Percentiles rank a stretch among this genome's conserved stretches.
Evolutionary conservation across 1,140 invertebrate genomes (phyloP).

Genomic region (Globodera rostochiensis): DNA sequence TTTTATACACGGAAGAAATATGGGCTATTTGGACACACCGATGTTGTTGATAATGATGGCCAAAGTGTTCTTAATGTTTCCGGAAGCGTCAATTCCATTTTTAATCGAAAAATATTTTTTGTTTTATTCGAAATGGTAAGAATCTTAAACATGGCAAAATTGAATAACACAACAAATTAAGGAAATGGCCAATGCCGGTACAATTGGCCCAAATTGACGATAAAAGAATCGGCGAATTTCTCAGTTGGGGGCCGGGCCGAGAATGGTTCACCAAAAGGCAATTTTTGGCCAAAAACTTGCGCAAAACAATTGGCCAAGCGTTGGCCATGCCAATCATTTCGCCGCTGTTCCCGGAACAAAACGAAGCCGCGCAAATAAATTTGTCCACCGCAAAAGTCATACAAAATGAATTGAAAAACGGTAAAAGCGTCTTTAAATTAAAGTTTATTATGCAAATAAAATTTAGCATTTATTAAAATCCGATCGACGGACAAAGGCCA

Average conservation of each 20-base stretch:
- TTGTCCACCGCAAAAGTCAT: constrained; percentile 11
- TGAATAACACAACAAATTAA: neutral
- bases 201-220: neutral
- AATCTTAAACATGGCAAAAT: neutral
- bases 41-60: neutral
- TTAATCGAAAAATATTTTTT: constrained; percentile 16
- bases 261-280: neutral
- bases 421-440: neutral
- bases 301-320: neutral
- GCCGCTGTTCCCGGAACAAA: constrained; percentile 6
- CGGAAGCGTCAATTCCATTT: neutral
- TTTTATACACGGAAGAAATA: constrained; percentile 9
- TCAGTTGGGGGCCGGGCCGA: neutral
- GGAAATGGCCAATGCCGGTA: constrained; percentile 8
- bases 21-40: constrained; percentile 12
- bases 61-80: constrained; percentile 16
- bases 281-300: neutral
- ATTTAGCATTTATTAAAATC: neutral
- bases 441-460: neutral
- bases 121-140: constrained; percentile 17
- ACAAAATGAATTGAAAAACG: constrained; percentile 17
- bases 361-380: neutral
- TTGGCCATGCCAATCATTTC: constrained; percentile 1
- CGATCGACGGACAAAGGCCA: too few species aligned
- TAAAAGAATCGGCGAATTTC: neutral